phyloP scores from a whole-genome alignment of 2,888 invertebrate species.

The Acronicta alni region DNA sequence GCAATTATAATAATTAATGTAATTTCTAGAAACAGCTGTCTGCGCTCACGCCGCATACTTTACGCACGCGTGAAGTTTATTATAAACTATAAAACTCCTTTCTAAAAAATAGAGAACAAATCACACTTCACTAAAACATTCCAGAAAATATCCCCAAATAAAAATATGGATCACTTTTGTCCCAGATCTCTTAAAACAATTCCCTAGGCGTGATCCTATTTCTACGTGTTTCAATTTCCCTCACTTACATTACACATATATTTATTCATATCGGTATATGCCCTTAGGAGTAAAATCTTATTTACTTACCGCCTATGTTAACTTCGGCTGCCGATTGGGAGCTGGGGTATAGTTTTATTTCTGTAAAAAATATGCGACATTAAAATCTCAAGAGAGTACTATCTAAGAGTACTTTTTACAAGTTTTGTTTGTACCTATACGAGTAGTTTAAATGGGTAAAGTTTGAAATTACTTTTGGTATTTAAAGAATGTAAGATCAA shows the following conservation, averaged over 20 bases:
- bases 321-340: conserved; percentile 71
- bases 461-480: neutral
- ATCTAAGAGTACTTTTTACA: conserved; percentile 6
- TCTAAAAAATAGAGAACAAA: neutral
- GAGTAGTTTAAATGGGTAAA: neutral
- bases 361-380: conserved; percentile 58
- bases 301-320: conserved; percentile 65
- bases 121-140: neutral
- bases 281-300: conserved; percentile 57
- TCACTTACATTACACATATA: conserved; percentile 43
- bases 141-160: neutral
- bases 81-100: too few species aligned
- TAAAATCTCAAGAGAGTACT: conserved; percentile 24
- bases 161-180: conserved; percentile 2
- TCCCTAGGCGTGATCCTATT: conserved; percentile 41
- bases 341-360: conserved; percentile 75
- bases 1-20: too few species aligned
- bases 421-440: neutral
- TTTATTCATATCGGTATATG: conserved; percentile 57
- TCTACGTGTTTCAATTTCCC: conserved; percentile 55
- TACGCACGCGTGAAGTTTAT: too few species aligned
- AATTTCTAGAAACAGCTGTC: too few species aligned
- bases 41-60: too few species aligned
- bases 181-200: conserved; percentile 30
- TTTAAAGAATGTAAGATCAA: neutral